A percentile compares a stretch with the other conserved stretches of the same genome.
These are phyloP conservation scores for Drosophila prosaltans DNA, from an alignment of 1,140 invertebrate species.

Conservation along the genomic window DNA sequence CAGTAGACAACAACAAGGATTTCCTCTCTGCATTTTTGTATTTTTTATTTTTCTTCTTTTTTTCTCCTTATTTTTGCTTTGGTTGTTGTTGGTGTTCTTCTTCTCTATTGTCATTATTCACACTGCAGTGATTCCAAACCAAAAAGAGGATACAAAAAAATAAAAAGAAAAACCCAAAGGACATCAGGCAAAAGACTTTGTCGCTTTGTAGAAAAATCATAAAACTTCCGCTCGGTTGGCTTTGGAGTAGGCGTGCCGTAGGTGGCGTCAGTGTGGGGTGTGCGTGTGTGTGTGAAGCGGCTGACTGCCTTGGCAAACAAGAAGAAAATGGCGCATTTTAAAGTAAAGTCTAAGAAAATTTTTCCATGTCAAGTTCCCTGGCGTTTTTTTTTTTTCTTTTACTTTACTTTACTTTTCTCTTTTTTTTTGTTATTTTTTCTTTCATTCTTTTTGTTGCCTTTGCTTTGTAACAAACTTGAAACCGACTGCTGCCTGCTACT, in stretches of 20 bases:
- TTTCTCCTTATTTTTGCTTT: no score
- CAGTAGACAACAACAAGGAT: constrained; percentile 43
- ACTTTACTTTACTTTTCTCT: constrained; percentile 35
- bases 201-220: constrained; percentile 79
- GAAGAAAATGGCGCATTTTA: constrained; percentile 78
- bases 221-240: constrained; percentile 74
- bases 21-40: constrained; percentile 27
- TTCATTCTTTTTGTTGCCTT: constrained; percentile 4
- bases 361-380: constrained; percentile 49
- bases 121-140: constrained; percentile 75
- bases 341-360: constrained; percentile 59
- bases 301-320: constrained; percentile 61
- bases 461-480: constrained; percentile 19
- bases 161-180: constrained; percentile 43
- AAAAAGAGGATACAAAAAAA: constrained; percentile 47
- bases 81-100: background rate
- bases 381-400: constrained; percentile 34
- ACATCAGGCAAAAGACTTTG: constrained; percentile 60
- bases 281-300: background rate
- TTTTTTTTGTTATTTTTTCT: background rate
- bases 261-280: background rate
- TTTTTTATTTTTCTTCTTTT: constrained; percentile 12
- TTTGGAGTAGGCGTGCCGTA: constrained; percentile 15
- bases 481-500: constrained; percentile 39
- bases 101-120: constrained; percentile 60